Evolutionary conservation across 2,888 invertebrate genomes (phyloP), one percentile per base, ranked within the genome.

Genomic region (Strigamia crassipes): DNA sequence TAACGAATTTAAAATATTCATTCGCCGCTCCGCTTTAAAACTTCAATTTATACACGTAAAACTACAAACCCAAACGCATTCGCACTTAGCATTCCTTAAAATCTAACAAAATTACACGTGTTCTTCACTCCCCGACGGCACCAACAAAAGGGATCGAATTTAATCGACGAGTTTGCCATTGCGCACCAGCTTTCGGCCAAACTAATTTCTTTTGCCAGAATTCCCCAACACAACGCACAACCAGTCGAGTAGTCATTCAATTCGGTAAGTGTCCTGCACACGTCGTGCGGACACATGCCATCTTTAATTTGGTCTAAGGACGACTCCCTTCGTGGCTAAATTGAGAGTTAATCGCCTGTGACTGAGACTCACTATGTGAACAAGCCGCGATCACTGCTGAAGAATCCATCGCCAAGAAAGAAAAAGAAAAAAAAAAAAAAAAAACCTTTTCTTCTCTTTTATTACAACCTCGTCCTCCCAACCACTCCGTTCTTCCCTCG

Each of bases 341-440:
- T 61, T 61, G 61, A 61, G 61, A 61, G 61, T 61, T 61, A 61
- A 61, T 61, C 61, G 61, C 61, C 61, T 61, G 61, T 61, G 61
- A 61, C 61, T 61, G 61, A 61, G 61, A n/a, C 61, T 1, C 61
- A 61, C 21, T 61, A 18, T 61, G 61, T 61, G 61, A 61, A 61
- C 61, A 61, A 61, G 61, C 61, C 61, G 23, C 61, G 61, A 61
- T 61, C 61, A 61, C 61, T 61, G 61, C 21, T 61, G 61, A 18
- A 18, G 61, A 61, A 61, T 61, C 61, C n/a, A 61, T 61, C 10
- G 6, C 61, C 18, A n/a, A n/a, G n/a, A n/a, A n/a, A n/a, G n/a
- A n/a, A n/a, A n/a, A n/a, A n/a, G n/a, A n/a, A n/a, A n/a, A n/a
- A n/a, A n/a, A 61, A n/a, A 18, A 61, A 61, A 61, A 61, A 61